Evolutionary conservation across 2,888 invertebrate species (phyloP).

Genomic region (Brenthis hecate): DNA sequence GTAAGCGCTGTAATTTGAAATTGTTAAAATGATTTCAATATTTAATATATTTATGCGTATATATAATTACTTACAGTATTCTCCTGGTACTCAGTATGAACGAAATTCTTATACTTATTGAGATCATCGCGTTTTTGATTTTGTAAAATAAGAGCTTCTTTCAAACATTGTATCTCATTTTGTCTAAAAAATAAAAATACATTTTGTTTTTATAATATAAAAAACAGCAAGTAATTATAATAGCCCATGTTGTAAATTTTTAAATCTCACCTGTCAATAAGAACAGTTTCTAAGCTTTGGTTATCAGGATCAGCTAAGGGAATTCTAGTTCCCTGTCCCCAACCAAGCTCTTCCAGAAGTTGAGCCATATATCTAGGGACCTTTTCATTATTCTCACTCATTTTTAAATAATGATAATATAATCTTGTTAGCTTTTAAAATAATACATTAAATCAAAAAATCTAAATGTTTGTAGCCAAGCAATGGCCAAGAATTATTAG

Average conservation of each 20-base stretch:
- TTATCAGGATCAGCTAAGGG: slow-evolving; percentile 91
- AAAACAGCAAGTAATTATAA: background rate
- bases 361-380: slow-evolving; percentile 81
- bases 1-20: slow-evolving; percentile 76
- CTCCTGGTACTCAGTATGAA: slow-evolving; percentile 74
- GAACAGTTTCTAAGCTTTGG: slow-evolving; percentile 61
- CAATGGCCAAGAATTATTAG: slow-evolving; percentile 15
- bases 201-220: background rate
- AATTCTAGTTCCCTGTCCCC: slow-evolving; percentile 89
- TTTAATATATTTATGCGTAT: background rate
- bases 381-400: slow-evolving; percentile 52
- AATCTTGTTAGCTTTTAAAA: slow-evolving; percentile 4
- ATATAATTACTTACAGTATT: slow-evolving; percentile 63
- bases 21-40: background rate
- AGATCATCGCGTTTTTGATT: slow-evolving; percentile 70
- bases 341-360: slow-evolving; percentile 86
- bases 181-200: slow-evolving; percentile 66
- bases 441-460: background rate
- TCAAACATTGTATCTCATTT: slow-evolving; percentile 70
- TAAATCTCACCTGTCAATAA: slow-evolving; percentile 62
- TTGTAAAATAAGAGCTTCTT: slow-evolving; percentile 64
- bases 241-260: too few species aligned
- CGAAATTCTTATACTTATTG: slow-evolving; percentile 69
- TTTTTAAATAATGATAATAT: slow-evolving; percentile 45
- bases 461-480: slow-evolving; percentile 11